Percentiles rank a stretch among this genome's conserved stretches.
These are phyloP conservation scores for Beroe forskalii DNA, from an alignment of 37 sponge, comb jelly and placozoan species.

Conservation along the genomic window DNA sequence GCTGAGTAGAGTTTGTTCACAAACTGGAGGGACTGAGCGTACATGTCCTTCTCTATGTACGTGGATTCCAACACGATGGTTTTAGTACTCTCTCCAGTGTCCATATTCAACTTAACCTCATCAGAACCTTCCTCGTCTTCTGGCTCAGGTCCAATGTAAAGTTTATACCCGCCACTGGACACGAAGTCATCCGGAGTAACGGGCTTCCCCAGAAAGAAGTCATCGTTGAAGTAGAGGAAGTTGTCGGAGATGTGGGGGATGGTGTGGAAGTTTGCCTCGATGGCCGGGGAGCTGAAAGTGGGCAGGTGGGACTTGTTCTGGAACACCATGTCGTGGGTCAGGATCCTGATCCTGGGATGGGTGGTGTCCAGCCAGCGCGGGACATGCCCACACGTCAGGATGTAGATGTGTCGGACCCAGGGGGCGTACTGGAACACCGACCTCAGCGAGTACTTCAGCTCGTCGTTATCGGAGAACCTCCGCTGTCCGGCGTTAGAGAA, in stretches of 20 bases:
- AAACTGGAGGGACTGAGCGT: conserved; percentile 83
- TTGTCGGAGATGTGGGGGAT: conserved; percentile 81
- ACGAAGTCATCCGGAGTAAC: conserved; percentile 93
- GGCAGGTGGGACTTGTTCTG: conserved; percentile 87
- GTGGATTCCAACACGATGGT: not conserved
- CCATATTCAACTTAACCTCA: no score
- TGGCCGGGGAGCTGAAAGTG: conserved; percentile 95
- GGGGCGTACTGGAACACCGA: conserved; percentile 84
- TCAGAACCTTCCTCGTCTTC: not conserved
- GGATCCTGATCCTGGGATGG: conserved; percentile 78
- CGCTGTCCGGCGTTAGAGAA: not conserved
- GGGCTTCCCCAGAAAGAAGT: conserved; percentile 85
- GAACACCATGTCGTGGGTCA: conserved; percentile 93
- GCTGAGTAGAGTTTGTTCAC: conserved; percentile 80
- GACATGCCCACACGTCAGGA: conserved; percentile 97
- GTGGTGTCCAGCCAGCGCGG: conserved; percentile 92
- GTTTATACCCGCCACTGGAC: conserved; percentile 62
- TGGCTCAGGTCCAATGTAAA: conserved; percentile 68
- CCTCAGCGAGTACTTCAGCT: conserved; percentile 87
- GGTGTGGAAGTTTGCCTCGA: conserved; percentile 90
- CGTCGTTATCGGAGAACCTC: conserved; percentile 62
- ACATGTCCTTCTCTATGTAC: conserved; percentile 84
- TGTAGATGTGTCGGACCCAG: conserved; percentile 91
- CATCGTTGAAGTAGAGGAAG: conserved; percentile 97
- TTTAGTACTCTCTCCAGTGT: no score